Base-by-base conservation (phyloP, 2,797 vertebrate species). In the Austrolebias charrua region DNA sequence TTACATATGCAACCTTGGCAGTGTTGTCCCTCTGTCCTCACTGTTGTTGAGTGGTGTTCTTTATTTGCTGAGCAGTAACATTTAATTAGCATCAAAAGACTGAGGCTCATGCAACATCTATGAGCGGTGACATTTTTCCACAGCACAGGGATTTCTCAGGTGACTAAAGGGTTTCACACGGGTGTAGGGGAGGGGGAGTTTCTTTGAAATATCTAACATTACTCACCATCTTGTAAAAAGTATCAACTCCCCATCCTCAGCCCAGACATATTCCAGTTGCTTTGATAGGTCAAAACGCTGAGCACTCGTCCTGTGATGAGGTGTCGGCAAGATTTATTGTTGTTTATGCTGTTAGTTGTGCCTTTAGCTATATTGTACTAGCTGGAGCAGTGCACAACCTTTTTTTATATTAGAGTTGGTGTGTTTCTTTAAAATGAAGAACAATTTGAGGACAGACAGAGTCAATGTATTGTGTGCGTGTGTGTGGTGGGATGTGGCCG, bases 11-110 rank as follows among this genome's bases (percentile, higher is more conserved):
- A 14, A 20, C 28, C 44, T 33, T 42, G 50, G 52, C 61, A 43
- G 24, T 24, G 24, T 7, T 60, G 12, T 3, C 19, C 24, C 57
- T 11, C 38, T 16, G 12, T 57, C 52, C 18, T 1, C 35, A 66
- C 33, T 46, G 48, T 18, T 55, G 38, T 40, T 11, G 12, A 40
- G 12, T 33, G 68, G 77, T 71, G 42, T 57, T 73, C 61, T 76
- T 66, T 43, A 69, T 66, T 44, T 35, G 33, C 73, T 57, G 60
- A 80, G 75, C 79, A 78, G 83, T 85, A 78, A 56, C 81, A 73
- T 84, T 81, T 80, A 85, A 87, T 89, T 79, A 86, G 51, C 86
- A 75, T 88, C 83, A 86, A 86, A 84, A 68, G 78, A 68, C 74
- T 4, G 15, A 68, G 33, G 52, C 69, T 50, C 63, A 76, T 83